These are phyloP conservation scores for Thaumetopoea pityocampa DNA, from an alignment of 1,140 invertebrate genomes.

Conservation along the genomic window DNA sequence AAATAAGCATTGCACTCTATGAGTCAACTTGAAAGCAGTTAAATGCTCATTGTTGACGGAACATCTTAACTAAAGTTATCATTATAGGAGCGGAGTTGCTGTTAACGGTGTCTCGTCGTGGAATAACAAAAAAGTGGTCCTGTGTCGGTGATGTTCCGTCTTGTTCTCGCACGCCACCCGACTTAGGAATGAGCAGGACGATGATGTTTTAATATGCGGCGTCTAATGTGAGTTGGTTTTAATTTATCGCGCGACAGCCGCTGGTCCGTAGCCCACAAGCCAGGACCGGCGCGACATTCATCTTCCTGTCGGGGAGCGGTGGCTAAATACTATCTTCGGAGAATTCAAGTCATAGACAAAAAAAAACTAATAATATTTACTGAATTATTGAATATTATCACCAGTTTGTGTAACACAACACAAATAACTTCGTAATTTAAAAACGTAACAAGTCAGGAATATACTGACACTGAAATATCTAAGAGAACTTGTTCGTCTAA, in stretches of 20 bases:
- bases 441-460: too few relatives aligned
- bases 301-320: constrained; percentile 49
- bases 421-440: too few relatives aligned
- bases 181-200: constrained; percentile 42
- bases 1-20: too few relatives aligned
- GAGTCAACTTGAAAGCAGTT: constrained; percentile 17
- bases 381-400: constrained; percentile 6
- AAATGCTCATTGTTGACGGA: constrained; percentile 15
- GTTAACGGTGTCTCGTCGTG: constrained; percentile 58
- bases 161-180: constrained; percentile 38
- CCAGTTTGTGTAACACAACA: too few relatives aligned
- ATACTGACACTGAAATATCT: too few relatives aligned
- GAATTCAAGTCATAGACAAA: constrained; percentile 35
- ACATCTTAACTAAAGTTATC: constrained; percentile 40
- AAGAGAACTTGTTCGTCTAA: too few relatives aligned
- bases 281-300: constrained; percentile 59
- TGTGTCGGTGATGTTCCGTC: constrained; percentile 47
- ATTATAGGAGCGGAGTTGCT: constrained; percentile 60
- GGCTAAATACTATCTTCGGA: constrained; percentile 36
- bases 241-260: constrained; percentile 73
- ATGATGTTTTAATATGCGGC: constrained; percentile 52
- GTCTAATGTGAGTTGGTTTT: constrained; percentile 61
- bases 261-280: constrained; percentile 41
- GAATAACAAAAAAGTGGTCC: constrained; percentile 68
- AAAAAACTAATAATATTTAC: constrained; percentile 17